Evolutionary conservation across 2,888 invertebrate genomes (phyloP), one percentile per base, ranked within the genome.

Genomic region (Cryptosula pallasiana): DNA sequence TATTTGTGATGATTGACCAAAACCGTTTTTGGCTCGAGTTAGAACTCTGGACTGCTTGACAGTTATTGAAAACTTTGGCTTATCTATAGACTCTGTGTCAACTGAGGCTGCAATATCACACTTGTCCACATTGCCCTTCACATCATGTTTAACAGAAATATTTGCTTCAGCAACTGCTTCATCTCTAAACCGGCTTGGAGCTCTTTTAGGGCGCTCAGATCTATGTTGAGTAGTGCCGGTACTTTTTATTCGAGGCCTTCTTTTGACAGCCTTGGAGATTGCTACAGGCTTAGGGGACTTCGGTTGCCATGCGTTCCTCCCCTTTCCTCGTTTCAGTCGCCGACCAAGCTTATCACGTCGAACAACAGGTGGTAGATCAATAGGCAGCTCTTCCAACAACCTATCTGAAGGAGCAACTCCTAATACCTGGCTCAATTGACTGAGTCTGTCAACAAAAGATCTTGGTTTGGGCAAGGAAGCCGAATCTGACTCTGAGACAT

Each of bases 361-460:
- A 25, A 63, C 63, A 29, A 63, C 13, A 2, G 63, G 63, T 3
- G 63, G 63, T 27, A 63, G 27, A 63, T 63, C 34, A 32, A 63
- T 63, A n/a, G 63, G 63, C 27, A 63, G n/a, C 32, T 63, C 63
- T 63, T 63, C 63, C 25, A 34, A 32, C 32, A 63, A 63, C 9
- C 63, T 2, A 32, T 63, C 63, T 32, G 63, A 63, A 2, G 63
- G 63, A 25, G 63, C 63, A 32, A 63, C 63, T 3, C 63, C 63
- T 32, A 63, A 63, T 9, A 63, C 63, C 32, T 63, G 63, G n/a
- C 63, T 63, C 63, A 63, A 63, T 32, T 63, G 63, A n/a, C 63
- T 63, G 3, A 63, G n/a, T 32, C 32, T 63, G 32, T 63, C 63
- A 63, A 63, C 63, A 63, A 63, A 63, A 25, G 63, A 63, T 32